Conservation (phyloP, 2,888 invertebrate species). For the Rhabditoides inermis region DNA sequence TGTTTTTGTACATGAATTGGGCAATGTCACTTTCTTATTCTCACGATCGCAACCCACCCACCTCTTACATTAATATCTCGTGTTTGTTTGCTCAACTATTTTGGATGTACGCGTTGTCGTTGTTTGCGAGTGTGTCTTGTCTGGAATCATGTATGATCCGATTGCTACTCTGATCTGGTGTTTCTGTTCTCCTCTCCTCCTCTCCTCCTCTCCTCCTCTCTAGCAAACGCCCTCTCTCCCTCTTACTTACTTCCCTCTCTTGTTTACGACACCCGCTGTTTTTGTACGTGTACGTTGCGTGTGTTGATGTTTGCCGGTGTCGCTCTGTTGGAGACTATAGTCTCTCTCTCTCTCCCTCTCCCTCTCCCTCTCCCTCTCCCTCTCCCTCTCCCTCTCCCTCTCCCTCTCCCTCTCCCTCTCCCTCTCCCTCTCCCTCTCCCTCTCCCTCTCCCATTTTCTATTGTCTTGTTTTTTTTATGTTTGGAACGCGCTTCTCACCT, state of each 20-base stretch:
- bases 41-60: neutral
- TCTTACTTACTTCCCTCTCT: neutral
- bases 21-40: constrained; percentile 1
- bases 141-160: no score
- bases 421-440: neutral
- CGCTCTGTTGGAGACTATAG: no score
- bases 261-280: neutral
- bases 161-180: neutral
- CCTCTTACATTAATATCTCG: constrained; percentile 10
- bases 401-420: neutral
- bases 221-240: neutral
- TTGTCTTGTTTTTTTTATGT: neutral
- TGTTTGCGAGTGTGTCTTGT: no score
- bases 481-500: neutral
- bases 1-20: no score
- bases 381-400: neutral
- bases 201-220: neutral
- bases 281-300: no score
- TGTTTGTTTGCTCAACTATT: constrained; percentile 7
- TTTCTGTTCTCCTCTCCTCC: neutral
- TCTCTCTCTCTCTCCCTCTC: neutral
- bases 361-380: neutral
- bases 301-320: no score
- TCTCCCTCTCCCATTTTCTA: neutral
- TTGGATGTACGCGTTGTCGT: no score